Conservation (phyloP, 1,140 invertebrate species). For the Palaemon carinicauda region DNA sequence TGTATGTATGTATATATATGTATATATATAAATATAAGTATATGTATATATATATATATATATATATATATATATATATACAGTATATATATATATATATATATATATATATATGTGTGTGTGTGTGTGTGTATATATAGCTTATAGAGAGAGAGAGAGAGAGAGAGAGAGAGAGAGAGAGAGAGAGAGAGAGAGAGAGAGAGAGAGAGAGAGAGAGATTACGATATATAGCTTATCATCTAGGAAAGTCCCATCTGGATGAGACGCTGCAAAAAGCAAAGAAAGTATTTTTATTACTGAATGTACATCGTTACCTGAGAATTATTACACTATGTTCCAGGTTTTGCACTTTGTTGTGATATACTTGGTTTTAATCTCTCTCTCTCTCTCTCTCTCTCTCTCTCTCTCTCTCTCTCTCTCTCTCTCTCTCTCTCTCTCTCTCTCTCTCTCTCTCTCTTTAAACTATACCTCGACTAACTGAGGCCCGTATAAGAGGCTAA, state of each 20-base stretch:
- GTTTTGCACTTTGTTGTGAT: no score
- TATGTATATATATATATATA: no score
- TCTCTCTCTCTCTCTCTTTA: not conserved
- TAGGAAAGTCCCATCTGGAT: no score
- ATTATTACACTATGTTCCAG: no score
- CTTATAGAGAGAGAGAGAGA: constrained; percentile 1
- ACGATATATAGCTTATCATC: not conserved
- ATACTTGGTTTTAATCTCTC: no score
- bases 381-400: not conserved
- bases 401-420: not conserved
- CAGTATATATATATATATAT: not conserved
- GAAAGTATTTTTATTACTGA: no score
- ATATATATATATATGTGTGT: not conserved
- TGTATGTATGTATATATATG: not conserved
- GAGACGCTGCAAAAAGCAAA: no score
- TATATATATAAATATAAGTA: no score
- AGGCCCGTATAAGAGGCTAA: no score
- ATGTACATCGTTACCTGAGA: no score
- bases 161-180: not conserved
- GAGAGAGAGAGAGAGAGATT: not conserved
- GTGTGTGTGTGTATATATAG: not conserved
- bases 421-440: not conserved
- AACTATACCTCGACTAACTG: not conserved
- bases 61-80: no score
- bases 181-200: constrained; percentile 8